Evolutionary conservation across 2,797 vertebrate genomes (phyloP), one percentile per base, ranked within the genome.

Genomic region (Cynopterus sphinx): DNA sequence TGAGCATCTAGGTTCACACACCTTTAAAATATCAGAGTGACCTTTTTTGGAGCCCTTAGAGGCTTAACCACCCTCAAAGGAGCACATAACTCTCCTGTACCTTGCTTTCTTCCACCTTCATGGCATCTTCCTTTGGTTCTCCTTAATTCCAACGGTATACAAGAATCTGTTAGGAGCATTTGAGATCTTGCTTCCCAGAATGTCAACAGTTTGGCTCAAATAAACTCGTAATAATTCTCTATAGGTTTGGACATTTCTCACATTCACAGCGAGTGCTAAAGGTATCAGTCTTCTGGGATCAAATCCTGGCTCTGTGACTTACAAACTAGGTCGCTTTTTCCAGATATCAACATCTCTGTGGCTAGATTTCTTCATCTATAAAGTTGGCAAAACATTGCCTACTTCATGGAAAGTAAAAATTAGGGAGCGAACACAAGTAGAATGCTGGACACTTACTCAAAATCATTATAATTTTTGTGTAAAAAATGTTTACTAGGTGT

Each of bases 381-480:
- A 90, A 81, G 74, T 33, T 71, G 82, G 67, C 31, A 31, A 89
- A 95, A 71, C 39, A 77, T 10, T 51, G 63, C 43, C n/a, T 57
- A 90, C 15, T 78, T 89, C 16, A 65, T 82, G 65, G 63, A 90
- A 81, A 91, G 46, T 59, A 93, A 95, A 93, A 36, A 88, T 85
- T 83, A 95, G 78, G 82, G 46, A 87, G 13, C 26, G 68, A 91
- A 90, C 71, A 92, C 53, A 77, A 93, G 46, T 36, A 82, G 89
- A 91, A 65, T 78, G 51, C 26, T 83, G 17, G 43, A 59, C 81
- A 90, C 41, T 53, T 95, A 89, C 51, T 78, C 71, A 83, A 55
- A 95, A 90, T 68, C 61, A 59, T 22, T 81, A 79, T 59, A 67
- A 28, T 86, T 84, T 79, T 83, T 93, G 22, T 71, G 41, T 91